phyloP scores from a whole-genome alignment of 1,140 invertebrate genomes.

The Brachionus manjavacas region DNA sequence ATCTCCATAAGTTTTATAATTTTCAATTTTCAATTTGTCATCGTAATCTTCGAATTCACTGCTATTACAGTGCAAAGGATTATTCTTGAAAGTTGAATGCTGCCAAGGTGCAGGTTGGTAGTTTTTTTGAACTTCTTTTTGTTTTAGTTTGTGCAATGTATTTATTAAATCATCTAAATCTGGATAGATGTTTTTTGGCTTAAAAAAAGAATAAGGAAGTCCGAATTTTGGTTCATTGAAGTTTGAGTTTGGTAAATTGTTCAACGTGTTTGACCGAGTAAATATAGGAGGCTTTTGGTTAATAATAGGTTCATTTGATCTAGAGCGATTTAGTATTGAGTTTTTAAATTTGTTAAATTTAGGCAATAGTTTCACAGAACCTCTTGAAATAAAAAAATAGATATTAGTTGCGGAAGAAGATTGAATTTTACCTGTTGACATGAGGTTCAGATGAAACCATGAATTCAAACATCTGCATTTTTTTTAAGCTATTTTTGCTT shows the following conservation, averaged over 20 bases:
- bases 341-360: neutral
- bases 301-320: neutral
- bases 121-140: neutral
- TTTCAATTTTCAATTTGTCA: neutral
- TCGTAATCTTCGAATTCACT: slow-evolving; percentile 12
- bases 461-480: slow-evolving; percentile 22
- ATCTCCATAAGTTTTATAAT: slow-evolving; percentile 10
- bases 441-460: neutral
- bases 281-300: neutral
- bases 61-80: neutral
- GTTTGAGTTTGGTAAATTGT: neutral
- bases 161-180: slow-evolving; percentile 1
- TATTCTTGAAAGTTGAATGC: slow-evolving; percentile 24
- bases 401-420: neutral
- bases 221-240: neutral
- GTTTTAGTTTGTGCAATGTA: neutral
- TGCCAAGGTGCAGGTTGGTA: neutral
- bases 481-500: neutral
- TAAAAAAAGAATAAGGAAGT: neutral
- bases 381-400: neutral
- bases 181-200: slow-evolving; percentile 14
- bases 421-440: neutral
- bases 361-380: neutral
- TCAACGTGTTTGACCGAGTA: neutral
- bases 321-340: neutral